Percentiles rank a stretch among this genome's conserved stretches.
Evolutionary conservation across 1,140 invertebrate genomes (phyloP).

Genomic region (Hypothenemus hampei): DNA sequence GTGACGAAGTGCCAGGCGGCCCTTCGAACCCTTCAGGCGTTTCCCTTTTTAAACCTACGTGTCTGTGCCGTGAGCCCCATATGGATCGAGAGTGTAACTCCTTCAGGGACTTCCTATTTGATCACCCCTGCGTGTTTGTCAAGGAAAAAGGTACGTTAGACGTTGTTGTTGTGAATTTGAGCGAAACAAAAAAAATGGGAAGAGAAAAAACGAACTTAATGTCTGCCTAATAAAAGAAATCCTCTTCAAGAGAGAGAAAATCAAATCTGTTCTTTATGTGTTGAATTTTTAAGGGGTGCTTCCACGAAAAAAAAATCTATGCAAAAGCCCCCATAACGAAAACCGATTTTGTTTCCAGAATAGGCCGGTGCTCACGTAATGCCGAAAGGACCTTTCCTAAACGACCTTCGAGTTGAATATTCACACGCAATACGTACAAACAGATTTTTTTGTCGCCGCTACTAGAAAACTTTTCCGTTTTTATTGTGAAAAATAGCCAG

Average conservation of each 20-base stretch:
- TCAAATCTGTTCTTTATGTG: neutral
- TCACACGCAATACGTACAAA: too few species aligned
- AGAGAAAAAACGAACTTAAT: slow-evolving; percentile 15
- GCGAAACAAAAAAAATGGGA: too few species aligned
- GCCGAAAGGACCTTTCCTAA: too few species aligned
- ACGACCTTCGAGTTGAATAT: too few species aligned
- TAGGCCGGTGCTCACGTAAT: too few species aligned
- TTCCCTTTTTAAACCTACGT: slow-evolving; percentile 86
- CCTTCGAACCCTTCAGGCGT: slow-evolving; percentile 77
- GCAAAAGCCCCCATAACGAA: too few species aligned
- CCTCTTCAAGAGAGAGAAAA: slow-evolving; percentile 2
- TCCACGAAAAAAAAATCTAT: too few species aligned
- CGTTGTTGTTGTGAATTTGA: slow-evolving; percentile 15
- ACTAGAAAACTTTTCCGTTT: too few species aligned
- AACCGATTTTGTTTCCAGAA: too few species aligned
- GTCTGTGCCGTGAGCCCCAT: slow-evolving; percentile 81
- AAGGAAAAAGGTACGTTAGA: slow-evolving; percentile 73
- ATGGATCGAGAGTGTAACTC: slow-evolving; percentile 87
- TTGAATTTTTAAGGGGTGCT: too few species aligned
- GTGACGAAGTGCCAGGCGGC: slow-evolving; percentile 88
- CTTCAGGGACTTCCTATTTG: slow-evolving; percentile 85
- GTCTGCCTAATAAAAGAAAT: slow-evolving; percentile 18
- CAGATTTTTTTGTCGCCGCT: too few species aligned
- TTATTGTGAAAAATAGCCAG: too few species aligned
- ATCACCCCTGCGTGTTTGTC: slow-evolving; percentile 85